Evolutionary conservation across 2,888 invertebrate species (phyloP).

Genomic region (Microctonus brassicae): DNA sequence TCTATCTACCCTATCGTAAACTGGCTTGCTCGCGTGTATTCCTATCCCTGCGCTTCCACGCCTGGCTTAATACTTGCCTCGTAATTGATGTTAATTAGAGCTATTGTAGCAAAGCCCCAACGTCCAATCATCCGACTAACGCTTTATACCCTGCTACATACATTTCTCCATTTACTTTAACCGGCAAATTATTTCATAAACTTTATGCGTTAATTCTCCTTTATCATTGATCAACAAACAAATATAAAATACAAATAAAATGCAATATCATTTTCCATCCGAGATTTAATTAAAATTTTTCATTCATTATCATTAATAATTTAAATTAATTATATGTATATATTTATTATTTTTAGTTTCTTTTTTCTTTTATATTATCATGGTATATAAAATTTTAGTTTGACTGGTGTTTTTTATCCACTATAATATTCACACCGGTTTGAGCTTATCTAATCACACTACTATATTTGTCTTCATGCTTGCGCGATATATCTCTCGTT

Average conservation of each 20-base stretch:
- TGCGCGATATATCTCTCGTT: slow-evolving; percentile 31
- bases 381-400: slow-evolving; percentile 6
- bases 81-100: slow-evolving; percentile 61
- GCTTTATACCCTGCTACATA: slow-evolving; percentile 3
- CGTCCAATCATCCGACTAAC: slow-evolving; percentile 37
- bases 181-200: slow-evolving; percentile 25
- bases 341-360: not conserved
- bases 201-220: slow-evolving; percentile 11
- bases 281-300: not conserved
- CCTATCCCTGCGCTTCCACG: slow-evolving; percentile 12
- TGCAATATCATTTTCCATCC: not conserved
- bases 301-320: not conserved
- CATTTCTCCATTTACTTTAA: slow-evolving; percentile 17
- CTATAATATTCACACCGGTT: slow-evolving; percentile 36
- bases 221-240: not conserved
- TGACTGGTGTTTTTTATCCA: slow-evolving; percentile 22
- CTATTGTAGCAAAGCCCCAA: slow-evolving; percentile 50
- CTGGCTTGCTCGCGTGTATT: slow-evolving; percentile 16
- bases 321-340: not conserved
- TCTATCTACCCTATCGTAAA: slow-evolving; percentile 10
- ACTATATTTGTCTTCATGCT: slow-evolving; percentile 40
- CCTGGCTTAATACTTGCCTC: slow-evolving; percentile 31
- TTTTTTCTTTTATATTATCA: slow-evolving; percentile 6
- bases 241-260: not conserved
- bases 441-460: slow-evolving; percentile 48